These are phyloP conservation scores for Operophtera brumata DNA, from an alignment of 2,888 invertebrate genomes.

Conservation along the genomic window DNA sequence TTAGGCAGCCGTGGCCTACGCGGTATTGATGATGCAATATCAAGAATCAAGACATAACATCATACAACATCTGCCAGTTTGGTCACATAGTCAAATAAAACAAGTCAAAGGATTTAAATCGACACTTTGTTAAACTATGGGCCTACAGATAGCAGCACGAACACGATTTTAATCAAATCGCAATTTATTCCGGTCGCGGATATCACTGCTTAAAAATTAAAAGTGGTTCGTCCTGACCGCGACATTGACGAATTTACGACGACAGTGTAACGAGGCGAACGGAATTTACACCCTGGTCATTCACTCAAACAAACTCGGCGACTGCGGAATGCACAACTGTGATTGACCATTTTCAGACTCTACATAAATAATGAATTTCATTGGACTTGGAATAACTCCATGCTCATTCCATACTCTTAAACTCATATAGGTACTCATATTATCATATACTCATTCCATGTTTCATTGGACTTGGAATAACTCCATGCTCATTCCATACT, in stretches of 20 bases:
- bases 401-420: too few species aligned
- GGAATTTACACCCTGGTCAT: conserved; percentile 34
- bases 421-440: too few species aligned
- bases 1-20: too few species aligned
- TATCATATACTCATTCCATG: too few species aligned
- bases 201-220: conserved; percentile 48
- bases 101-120: neutral
- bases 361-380: too few species aligned
- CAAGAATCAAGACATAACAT: too few species aligned
- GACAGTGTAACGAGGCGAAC: conserved; percentile 27
- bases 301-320: conserved; percentile 14
- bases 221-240: conserved; percentile 38
- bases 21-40: too few species aligned
- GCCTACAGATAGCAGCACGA: neutral
- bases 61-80: too few species aligned
- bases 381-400: too few species aligned
- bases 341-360: neutral
- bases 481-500: too few species aligned
- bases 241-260: conserved; percentile 67
- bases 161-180: conserved; percentile 2
- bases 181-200: conserved; percentile 46
- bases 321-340: conserved; percentile 11
- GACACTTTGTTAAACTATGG: neutral
- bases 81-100: neutral
- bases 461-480: too few species aligned